Evolutionary conservation across 53 echinoderm and acorn worm species (phyloP).

Genomic region (Paracentrotus lividus): DNA sequence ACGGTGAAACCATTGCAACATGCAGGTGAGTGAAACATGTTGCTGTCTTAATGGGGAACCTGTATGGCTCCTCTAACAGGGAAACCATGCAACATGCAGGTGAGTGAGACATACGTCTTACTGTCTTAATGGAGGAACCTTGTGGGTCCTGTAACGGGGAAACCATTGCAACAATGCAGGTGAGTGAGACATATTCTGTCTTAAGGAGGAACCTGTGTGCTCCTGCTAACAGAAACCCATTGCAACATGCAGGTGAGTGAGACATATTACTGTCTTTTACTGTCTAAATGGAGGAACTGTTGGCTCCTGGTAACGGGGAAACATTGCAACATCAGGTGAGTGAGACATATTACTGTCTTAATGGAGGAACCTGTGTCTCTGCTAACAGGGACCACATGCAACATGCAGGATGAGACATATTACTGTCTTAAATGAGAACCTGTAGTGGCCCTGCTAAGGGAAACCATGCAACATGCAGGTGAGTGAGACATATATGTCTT

Average conservation of each 20-base stretch:
- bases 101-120: too few relatives aligned
- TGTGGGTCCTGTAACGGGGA: too few relatives aligned
- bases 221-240: not conserved
- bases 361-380: too few relatives aligned
- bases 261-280: too few relatives aligned
- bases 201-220: constrained; percentile 9
- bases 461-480: constrained; percentile 61
- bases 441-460: not conserved
- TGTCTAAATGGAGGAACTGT: constrained; percentile 45
- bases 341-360: too few relatives aligned
- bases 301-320: too few relatives aligned
- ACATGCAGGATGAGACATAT: constrained; percentile 21
- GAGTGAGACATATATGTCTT: too few relatives aligned
- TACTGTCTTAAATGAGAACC: constrained; percentile 46
- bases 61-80: not conserved
- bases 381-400: too few relatives aligned
- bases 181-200: constrained; percentile 24
- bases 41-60: constrained; percentile 52
- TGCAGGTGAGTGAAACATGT: constrained; percentile 68
- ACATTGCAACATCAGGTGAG: too few relatives aligned
- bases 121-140: too few relatives aligned
- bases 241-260: constrained; percentile 62
- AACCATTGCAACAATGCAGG: constrained; percentile 25
- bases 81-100: too few relatives aligned
- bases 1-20: constrained; percentile 37